Conservation (phyloP, 2,113 vertebrate genomes). For the Myotis yumanensis region DNA sequence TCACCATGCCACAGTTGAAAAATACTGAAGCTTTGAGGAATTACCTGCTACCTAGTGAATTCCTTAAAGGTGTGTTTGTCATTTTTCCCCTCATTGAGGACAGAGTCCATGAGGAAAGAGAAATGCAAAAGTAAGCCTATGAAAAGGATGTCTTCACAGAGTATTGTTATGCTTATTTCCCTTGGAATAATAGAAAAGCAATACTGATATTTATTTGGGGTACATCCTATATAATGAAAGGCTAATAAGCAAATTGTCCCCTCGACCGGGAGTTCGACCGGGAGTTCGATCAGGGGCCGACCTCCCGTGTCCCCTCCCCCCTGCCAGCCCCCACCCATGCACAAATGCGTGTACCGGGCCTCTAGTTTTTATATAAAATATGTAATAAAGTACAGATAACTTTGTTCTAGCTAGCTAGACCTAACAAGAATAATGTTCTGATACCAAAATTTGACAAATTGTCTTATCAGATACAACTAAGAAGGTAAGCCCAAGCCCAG, state of each 20-base stretch:
- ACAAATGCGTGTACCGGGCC: no score
- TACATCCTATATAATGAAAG: not conserved
- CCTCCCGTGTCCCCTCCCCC: no score
- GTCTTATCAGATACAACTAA: not conserved
- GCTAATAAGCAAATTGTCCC: no score
- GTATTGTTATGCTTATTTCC: not conserved
- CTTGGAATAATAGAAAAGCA: not conserved
- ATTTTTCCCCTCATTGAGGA: not conserved
- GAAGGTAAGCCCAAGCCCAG: not conserved
- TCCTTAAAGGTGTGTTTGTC: not conserved
- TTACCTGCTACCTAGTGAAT: not conserved
- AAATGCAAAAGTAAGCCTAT: not conserved
- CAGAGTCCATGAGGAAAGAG: not conserved
- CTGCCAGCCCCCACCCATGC: no score
- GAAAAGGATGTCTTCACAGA: not conserved
- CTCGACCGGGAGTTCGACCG: no score
- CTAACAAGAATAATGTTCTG: not conserved
- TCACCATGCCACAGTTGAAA: not conserved
- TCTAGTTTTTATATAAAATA: not conserved
- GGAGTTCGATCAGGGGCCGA: no score
- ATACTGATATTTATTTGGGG: not conserved
- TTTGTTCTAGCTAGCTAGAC: not conserved
- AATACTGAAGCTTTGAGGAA: not conserved
- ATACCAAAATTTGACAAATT: not conserved
- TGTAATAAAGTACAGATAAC: not conserved